These are phyloP conservation scores for Troides helena DNA, from an alignment of 2,888 invertebrate genomes.

Conservation along the genomic window DNA sequence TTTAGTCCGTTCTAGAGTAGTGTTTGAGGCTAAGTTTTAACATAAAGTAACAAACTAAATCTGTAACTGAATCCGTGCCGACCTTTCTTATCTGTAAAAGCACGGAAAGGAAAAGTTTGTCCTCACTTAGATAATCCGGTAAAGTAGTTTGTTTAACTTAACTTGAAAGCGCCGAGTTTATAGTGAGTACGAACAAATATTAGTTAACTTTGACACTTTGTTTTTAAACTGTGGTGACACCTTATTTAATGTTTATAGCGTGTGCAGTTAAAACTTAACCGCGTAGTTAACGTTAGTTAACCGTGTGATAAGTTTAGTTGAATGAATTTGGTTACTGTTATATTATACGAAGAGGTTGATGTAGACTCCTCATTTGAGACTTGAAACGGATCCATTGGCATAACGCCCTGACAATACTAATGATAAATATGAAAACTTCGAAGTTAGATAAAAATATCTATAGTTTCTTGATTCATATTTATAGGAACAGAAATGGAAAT, in stretches of 20 bases:
- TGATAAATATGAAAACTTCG: too few relatives aligned
- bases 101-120: constrained; percentile 29
- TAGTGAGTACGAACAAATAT: constrained; percentile 27
- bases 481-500: too few relatives aligned
- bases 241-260: constrained; percentile 9
- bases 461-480: too few relatives aligned
- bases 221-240: constrained; percentile 21
- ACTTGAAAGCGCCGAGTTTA: constrained; percentile 27
- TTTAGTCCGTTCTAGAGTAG: background rate
- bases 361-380: too few relatives aligned
- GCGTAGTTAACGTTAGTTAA: background rate
- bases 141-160: constrained; percentile 31
- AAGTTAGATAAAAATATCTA: too few relatives aligned
- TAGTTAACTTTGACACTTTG: constrained; percentile 28
- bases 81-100: constrained; percentile 30
- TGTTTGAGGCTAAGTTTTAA: constrained; percentile 23
- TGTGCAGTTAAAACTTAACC: background rate
- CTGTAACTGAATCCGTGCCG: constrained; percentile 27
- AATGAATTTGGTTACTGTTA: background rate
- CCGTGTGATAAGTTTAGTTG: background rate
- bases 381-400: too few relatives aligned
- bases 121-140: constrained; percentile 30
- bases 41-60: constrained; percentile 23
- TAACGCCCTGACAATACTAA: too few relatives aligned
- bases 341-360: background rate